These are phyloP conservation scores for Epizoanthus stellaris DNA, from an alignment of 92 coral and sea anemone species.

Conservation along the genomic window DNA sequence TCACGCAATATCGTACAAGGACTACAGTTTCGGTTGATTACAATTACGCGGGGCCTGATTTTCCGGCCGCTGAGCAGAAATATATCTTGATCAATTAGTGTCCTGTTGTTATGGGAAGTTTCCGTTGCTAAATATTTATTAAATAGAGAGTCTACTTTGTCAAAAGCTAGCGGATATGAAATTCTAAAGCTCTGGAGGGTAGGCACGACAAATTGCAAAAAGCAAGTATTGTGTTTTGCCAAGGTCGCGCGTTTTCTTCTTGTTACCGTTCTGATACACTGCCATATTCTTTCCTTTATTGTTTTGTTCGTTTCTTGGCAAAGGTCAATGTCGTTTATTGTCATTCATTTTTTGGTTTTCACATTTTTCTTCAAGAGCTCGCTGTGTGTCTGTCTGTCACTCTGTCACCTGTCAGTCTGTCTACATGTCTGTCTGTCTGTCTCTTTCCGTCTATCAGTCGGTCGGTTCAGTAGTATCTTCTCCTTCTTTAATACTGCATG, in stretches of 20 bases:
- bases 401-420: too few relatives aligned
- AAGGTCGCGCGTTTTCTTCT: neutral
- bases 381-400: too few relatives aligned
- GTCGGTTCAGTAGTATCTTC: too few relatives aligned
- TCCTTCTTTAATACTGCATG: too few relatives aligned
- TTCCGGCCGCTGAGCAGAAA: constrained; percentile 75
- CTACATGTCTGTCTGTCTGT: too few relatives aligned
- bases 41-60: constrained; percentile 34
- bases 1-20: neutral
- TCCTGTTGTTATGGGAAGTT: constrained; percentile 83
- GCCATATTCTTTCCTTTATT: neutral
- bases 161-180: constrained; percentile 84
- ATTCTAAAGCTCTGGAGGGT: constrained; percentile 52
- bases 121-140: constrained; percentile 88
- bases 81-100: constrained; percentile 83
- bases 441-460: too few relatives aligned
- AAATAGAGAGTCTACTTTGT: constrained; percentile 76
- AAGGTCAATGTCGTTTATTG: constrained; percentile 1
- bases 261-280: constrained; percentile 3
- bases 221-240: constrained; percentile 11
- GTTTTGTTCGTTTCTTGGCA: constrained; percentile 14
- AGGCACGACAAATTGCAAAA: constrained; percentile 31
- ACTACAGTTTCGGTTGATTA: neutral
- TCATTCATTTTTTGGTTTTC: too few relatives aligned
- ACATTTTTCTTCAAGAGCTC: too few relatives aligned